These are phyloP conservation scores for Drosophila ogumai DNA, from an alignment of 1,140 invertebrate species.

Conservation along the genomic window DNA sequence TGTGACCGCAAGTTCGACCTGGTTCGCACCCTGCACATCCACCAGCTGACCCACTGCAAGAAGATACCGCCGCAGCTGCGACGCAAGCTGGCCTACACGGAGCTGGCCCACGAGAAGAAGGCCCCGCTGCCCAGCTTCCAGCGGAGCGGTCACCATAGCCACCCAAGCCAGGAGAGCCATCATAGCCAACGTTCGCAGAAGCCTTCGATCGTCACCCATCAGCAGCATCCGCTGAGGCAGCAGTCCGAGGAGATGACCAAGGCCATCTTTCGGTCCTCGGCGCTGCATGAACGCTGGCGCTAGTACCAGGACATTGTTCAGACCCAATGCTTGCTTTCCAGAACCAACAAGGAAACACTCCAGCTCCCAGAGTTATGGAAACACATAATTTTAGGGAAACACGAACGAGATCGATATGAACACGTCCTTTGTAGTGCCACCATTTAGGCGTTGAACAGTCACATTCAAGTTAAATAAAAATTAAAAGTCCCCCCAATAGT, in stretches of 20 bases:
- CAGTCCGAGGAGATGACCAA: slow-evolving; percentile 32
- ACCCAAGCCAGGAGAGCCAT: background rate
- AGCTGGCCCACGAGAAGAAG: slow-evolving; percentile 70
- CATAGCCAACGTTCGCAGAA: slow-evolving; percentile 1
- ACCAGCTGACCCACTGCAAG: slow-evolving; percentile 64
- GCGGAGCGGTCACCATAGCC: slow-evolving; percentile 1
- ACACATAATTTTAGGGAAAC: no score
- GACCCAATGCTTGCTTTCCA: slow-evolving; percentile 18
- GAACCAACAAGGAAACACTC: background rate
- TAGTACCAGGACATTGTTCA: background rate
- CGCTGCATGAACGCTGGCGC: slow-evolving; percentile 51
- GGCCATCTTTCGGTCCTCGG: slow-evolving; percentile 19
- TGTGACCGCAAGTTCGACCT: slow-evolving; percentile 68
- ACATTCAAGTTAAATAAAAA: slow-evolving; percentile 9
- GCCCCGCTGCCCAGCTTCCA: slow-evolving; percentile 60
- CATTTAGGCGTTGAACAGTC: slow-evolving; percentile 25
- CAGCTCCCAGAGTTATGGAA: background rate
- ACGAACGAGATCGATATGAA: no score
- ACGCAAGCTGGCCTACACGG: slow-evolving; percentile 66
- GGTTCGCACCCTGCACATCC: slow-evolving; percentile 69
- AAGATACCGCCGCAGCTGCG: slow-evolving; percentile 66
- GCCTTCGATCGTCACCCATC: background rate
- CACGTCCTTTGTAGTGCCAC: background rate
- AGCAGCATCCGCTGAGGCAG: slow-evolving; percentile 19
- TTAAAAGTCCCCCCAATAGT: background rate